phyloP scores from a whole-genome alignment of 2,113 vertebrate species.

The Pollimyrus isidori region DNA sequence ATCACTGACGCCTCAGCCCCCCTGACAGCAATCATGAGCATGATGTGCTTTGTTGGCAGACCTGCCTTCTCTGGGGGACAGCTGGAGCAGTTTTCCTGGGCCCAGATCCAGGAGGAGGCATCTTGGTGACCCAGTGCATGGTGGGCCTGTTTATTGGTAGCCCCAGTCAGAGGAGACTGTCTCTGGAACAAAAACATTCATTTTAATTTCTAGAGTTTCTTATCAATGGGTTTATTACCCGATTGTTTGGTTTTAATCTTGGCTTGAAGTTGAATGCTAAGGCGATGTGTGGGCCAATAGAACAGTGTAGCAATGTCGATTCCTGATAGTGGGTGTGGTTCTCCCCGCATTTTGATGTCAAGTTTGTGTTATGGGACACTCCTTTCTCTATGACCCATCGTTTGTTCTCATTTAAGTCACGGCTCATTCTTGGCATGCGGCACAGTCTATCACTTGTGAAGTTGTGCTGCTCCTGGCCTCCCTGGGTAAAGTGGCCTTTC shows the following conservation, averaged over 20 bases:
- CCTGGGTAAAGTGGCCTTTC: background rate
- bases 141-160: background rate
- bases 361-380: background rate
- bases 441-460: background rate
- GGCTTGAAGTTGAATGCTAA: background rate
- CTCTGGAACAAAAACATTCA: background rate
- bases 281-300: background rate
- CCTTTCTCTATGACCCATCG: background rate
- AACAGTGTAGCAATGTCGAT: background rate
- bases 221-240: background rate
- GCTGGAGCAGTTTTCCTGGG: background rate
- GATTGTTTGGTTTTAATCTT: background rate
- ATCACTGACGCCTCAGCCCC: background rate
- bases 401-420: background rate
- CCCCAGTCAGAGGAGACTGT: background rate
- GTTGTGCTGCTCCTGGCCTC: background rate
- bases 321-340: background rate
- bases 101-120: background rate
- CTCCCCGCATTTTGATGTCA: background rate
- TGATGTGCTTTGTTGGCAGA: background rate
- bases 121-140: background rate
- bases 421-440: background rate
- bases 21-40: background rate
- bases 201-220: background rate
- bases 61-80: background rate